Evolutionary conservation across 2,113 vertebrate genomes (phyloP), one percentile per base, ranked within the genome.

Genomic region (Lipophrys pholis): DNA sequence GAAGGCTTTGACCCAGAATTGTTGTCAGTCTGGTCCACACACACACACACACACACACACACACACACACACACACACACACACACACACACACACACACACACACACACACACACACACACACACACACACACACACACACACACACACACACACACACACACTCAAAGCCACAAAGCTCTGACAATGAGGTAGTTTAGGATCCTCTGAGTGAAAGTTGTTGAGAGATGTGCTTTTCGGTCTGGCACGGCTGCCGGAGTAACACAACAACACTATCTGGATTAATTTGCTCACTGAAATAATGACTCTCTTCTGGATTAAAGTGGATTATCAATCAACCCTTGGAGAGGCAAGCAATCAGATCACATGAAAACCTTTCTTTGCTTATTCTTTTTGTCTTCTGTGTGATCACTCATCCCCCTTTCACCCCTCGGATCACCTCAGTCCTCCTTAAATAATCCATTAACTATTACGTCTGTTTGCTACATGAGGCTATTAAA

Each of bases 301-400:
- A 82, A 75, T 46, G 56, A 48, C 53, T 78, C 59, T 67, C 45
- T 70, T 51, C 36, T 73, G 89, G 89, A 89, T 91, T 84, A 88
- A 8, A 76, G 40, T 49, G 72, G 87, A 88, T 91, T 88, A 78
- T 78, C 66, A 53, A 62, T 79, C 71, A 53, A 48, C 70, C 73
- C 17, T 16, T 56, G 61, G 53, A 84, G 69, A 84, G 68, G 64
- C 62, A 79, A 41, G 70, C 57, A 73, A 51, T 81, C 61, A 78
- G 65, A 71, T 46, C 61, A 43, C 69, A 79, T 62, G 8, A 51
- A 75, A 53, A 57, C 73, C 46, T 69, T 57, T 65, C 15, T 67
- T 42, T 73, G 15, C 51, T 46, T 62, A 64, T 52, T 46, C 49
- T 56, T 6, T 45, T 3, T 35, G 30, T 81, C 40, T 15, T 48